Evolutionary conservation across 2,888 invertebrate genomes (phyloP).

Genomic region (Netelia melanura): DNA sequence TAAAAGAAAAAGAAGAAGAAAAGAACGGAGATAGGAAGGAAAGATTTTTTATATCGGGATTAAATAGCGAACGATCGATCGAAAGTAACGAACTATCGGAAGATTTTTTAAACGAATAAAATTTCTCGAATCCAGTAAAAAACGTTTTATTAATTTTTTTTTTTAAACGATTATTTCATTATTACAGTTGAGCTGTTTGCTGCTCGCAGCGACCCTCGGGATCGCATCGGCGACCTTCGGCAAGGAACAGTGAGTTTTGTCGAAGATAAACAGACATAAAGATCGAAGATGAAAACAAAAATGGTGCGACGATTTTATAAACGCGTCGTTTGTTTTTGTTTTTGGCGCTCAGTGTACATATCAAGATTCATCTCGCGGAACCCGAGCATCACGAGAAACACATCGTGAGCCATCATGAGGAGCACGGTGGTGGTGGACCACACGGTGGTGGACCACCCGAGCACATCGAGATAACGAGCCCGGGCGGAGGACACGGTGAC

Average conservation of each 20-base stretch:
- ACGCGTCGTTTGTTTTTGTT: neutral
- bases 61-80: neutral
- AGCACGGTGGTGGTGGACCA: slow-evolving; percentile 74
- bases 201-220: slow-evolving; percentile 73
- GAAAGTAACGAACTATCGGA: no score
- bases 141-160: no score
- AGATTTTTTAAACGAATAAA: no score
- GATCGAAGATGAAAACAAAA: neutral
- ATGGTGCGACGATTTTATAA: slow-evolving; percentile 4
- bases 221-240: slow-evolving; percentile 78
- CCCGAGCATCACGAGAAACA: slow-evolving; percentile 76
- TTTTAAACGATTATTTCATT: slow-evolving; percentile 49
- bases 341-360: slow-evolving; percentile 77
- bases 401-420: slow-evolving; percentile 74
- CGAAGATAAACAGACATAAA: neutral
- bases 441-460: slow-evolving; percentile 61
- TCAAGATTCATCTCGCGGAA: slow-evolving; percentile 79
- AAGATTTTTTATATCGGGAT: neutral
- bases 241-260: slow-evolving; percentile 79
- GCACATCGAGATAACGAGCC: slow-evolving; percentile 73
- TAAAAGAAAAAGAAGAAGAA: neutral
- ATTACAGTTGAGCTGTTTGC: slow-evolving; percentile 73
- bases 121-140: no score
- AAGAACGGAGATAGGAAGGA: neutral
- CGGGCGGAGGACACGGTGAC: slow-evolving; percentile 57